Evolutionary conservation across 1,140 invertebrate species (phyloP).

Genomic region (Pemphigus obesinymphae): DNA sequence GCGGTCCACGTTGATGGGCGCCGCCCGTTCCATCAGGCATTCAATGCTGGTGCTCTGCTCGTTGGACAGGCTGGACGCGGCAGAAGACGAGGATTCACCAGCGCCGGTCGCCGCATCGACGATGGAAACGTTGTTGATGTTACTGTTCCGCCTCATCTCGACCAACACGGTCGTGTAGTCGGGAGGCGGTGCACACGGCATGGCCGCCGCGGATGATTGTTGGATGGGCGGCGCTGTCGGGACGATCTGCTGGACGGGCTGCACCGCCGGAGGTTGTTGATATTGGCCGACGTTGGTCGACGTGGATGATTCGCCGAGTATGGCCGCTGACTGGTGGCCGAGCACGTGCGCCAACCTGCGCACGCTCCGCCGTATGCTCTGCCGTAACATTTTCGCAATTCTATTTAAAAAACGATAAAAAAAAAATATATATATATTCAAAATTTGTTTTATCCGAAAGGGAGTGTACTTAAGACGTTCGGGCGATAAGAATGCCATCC

Average conservation of each 20-base stretch:
- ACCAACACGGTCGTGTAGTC: conserved; percentile 62
- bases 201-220: conserved; percentile 51
- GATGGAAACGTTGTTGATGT: conserved; percentile 45
- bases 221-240: background rate
- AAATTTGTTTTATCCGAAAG: too few relatives aligned
- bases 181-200: conserved; percentile 55
- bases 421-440: background rate
- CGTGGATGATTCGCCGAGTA: conserved; percentile 52
- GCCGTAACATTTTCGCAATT: conserved; percentile 70
- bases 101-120: background rate
- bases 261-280: conserved; percentile 46
- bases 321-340: conserved; percentile 47
- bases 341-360: conserved; percentile 58
- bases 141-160: conserved; percentile 54
- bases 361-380: conserved; percentile 75
- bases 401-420: conserved; percentile 50
- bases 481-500: too few relatives aligned
- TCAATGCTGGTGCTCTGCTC: conserved; percentile 50
- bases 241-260: conserved; percentile 52
- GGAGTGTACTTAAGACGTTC: too few relatives aligned
- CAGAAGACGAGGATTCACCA: conserved; percentile 48
- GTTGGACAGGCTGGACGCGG: conserved; percentile 53
- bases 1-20: conserved; percentile 56
- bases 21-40: conserved; percentile 58
- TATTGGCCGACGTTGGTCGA: conserved; percentile 52